Evolutionary conservation across 2,888 invertebrate species (phyloP).

Genomic region (Eristalis tenax): DNA sequence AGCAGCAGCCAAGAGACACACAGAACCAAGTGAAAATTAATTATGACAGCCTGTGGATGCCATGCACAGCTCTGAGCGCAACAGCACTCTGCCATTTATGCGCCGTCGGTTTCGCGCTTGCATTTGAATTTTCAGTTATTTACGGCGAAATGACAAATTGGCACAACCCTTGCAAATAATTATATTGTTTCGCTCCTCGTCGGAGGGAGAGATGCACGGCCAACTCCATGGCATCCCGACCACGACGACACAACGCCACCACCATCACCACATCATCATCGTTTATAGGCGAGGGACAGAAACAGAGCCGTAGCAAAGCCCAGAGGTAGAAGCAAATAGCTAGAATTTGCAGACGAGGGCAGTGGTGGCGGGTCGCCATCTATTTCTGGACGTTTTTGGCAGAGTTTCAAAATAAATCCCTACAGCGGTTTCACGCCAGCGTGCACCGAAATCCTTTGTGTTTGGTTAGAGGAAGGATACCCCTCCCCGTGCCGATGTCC

Average conservation of each 20-base stretch:
- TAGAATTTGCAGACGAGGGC: too few species aligned
- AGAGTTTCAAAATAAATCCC: constrained; percentile 68
- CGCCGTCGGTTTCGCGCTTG: constrained; percentile 39
- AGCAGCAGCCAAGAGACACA: neutral
- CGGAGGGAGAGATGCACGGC: neutral
- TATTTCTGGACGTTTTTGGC: constrained; percentile 66
- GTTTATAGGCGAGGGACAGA: neutral
- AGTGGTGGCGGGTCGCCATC: constrained; percentile 4
- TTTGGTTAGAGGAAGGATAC: neutral
- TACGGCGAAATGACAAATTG: constrained; percentile 67
- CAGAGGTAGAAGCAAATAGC: too few species aligned
- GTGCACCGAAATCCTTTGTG: constrained; percentile 55
- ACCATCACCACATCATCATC: neutral
- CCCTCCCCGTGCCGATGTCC: neutral
- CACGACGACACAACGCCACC: neutral
- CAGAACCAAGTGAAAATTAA: constrained; percentile 28
- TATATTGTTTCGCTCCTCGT: constrained; percentile 56
- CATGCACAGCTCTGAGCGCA: constrained; percentile 23
- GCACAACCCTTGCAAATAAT: constrained; percentile 67
- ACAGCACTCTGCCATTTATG: constrained; percentile 29
- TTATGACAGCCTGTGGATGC: constrained; percentile 32
- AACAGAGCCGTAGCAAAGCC: too few species aligned
- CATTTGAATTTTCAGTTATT: constrained; percentile 62
- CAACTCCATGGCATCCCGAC: neutral
- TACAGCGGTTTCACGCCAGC: constrained; percentile 61